These are phyloP conservation scores for Nipponia nippon DNA, from an alignment of 2,113 vertebrate genomes.

Conservation along the genomic window DNA sequence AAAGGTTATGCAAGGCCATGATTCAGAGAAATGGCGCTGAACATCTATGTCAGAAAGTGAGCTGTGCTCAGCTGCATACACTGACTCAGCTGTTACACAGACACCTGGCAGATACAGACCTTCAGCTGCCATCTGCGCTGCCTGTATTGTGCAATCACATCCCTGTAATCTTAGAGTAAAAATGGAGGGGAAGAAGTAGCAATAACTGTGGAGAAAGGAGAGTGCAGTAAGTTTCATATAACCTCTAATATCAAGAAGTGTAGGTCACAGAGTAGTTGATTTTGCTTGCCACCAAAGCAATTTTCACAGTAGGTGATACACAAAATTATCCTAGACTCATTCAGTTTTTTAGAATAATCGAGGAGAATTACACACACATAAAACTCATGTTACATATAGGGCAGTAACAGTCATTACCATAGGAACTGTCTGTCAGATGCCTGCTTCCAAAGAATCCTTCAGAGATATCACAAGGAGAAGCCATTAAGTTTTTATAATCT, in stretches of 20 bases:
- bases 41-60: background rate
- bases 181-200: constrained; percentile 24
- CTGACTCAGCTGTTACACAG: constrained; percentile 28
- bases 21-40: background rate
- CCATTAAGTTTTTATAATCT: background rate
- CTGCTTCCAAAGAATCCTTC: constrained; percentile 3
- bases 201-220: constrained; percentile 20
- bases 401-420: constrained; percentile 11
- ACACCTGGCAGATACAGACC: constrained; percentile 51
- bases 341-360: constrained; percentile 25
- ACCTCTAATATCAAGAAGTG: constrained; percentile 29
- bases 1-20: background rate
- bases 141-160: constrained; percentile 38
- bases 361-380: constrained; percentile 18
- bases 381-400: background rate
- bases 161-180: constrained; percentile 19
- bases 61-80: constrained; percentile 29
- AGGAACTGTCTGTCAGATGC: background rate
- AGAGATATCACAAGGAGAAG: constrained; percentile 2
- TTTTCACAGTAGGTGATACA: constrained; percentile 40
- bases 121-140: constrained; percentile 52
- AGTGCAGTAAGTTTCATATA: constrained; percentile 29
- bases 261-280: constrained; percentile 13
- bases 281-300: constrained; percentile 43
- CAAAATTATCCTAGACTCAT: constrained; percentile 46